phyloP scores from a whole-genome alignment of 2,113 vertebrate genomes.

The Pongo abelii region DNA sequence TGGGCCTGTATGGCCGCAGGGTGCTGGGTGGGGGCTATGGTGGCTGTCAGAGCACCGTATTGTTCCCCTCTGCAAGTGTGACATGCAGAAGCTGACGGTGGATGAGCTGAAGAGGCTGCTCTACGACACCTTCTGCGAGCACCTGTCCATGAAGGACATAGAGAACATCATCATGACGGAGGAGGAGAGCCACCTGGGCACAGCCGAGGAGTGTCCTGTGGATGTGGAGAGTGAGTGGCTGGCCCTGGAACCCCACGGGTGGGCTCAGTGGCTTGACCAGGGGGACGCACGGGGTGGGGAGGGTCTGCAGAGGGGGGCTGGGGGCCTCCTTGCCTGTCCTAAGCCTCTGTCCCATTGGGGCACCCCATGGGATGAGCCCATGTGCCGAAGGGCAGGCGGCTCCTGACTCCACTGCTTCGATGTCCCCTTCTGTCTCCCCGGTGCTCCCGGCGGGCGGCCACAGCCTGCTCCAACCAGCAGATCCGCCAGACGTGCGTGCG shows the following conservation, averaged over 20 bases:
- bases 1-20: not conserved
- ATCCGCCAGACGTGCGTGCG: constrained; percentile 98
- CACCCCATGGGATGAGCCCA: not conserved
- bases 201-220: constrained; percentile 92
- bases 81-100: constrained; percentile 99
- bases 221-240: constrained; percentile 96
- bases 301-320: fast-evolving
- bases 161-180: constrained; percentile 99
- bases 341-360: not conserved
- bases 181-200: constrained; percentile 97
- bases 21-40: not conserved
- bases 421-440: not conserved
- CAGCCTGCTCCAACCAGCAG: constrained; percentile 96
- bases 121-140: constrained; percentile 98
- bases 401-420: not conserved
- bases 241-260: fast-evolving
- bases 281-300: not conserved
- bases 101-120: constrained; percentile 97
- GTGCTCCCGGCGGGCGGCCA: not conserved
- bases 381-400: not conserved
- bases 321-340: not conserved
- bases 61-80: constrained; percentile 86
- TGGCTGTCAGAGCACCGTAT: not conserved
- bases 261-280: not conserved
- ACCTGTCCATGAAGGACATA: constrained; percentile 99